Conservation (phyloP, 2,888 invertebrate species). For the Nephrotoma appendiculata region DNA sequence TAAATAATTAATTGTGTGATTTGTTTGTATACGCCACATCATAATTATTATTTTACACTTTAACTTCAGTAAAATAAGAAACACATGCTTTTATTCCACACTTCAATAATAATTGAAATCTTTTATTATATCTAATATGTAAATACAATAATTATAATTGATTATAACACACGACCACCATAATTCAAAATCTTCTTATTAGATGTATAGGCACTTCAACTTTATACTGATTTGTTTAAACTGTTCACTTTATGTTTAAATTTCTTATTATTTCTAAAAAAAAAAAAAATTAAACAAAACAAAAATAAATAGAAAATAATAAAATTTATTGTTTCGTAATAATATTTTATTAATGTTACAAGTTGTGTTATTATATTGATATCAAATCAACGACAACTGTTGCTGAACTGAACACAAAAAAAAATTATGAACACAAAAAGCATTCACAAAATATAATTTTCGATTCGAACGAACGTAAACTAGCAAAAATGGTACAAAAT, state of each 20-base stretch:
- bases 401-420: background rate
- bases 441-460: background rate
- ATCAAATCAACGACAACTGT: conserved; percentile 2
- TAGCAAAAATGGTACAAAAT: background rate
- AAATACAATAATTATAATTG: background rate
- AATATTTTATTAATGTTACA: background rate
- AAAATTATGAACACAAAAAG: background rate
- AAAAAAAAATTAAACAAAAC: background rate
- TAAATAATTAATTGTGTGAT: background rate
- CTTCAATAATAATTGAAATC: background rate
- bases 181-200: background rate
- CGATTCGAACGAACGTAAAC: background rate
- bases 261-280: background rate
- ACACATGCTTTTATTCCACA: background rate
- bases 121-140: background rate
- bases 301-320: background rate
- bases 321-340: background rate
- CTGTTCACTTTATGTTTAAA: background rate
- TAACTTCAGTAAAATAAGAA: background rate
- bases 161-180: background rate
- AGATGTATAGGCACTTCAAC: background rate
- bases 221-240: background rate
- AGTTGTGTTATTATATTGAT: background rate
- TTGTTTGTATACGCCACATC: background rate
- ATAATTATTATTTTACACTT: background rate